Percentiles rank a stretch among this genome's conserved stretches.
phyloP scores from a whole-genome alignment of 2,113 vertebrate genomes.

The Stegostoma tigrinum region DNA sequence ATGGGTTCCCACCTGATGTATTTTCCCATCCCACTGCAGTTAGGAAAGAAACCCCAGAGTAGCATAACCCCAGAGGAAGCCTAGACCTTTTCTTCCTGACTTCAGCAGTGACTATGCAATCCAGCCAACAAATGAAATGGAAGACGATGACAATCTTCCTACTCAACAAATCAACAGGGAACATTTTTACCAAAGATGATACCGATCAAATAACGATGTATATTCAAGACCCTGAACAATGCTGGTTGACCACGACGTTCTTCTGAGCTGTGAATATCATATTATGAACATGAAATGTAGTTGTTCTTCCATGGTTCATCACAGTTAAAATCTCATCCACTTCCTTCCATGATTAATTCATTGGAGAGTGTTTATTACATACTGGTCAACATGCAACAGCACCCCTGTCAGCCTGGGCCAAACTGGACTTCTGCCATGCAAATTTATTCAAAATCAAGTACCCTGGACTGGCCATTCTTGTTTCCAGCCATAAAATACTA shows the following conservation, averaged over 20 bases:
- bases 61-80: not conserved
- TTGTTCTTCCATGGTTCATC: not conserved
- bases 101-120: not conserved
- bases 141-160: not conserved
- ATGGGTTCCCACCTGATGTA: not conserved
- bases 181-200: not conserved
- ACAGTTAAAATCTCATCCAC: conserved; percentile 7
- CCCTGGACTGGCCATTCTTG: not conserved
- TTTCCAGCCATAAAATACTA: not conserved
- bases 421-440: not conserved
- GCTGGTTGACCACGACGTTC: not conserved
- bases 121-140: not conserved
- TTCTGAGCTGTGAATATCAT: not conserved
- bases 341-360: not conserved
- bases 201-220: not conserved
- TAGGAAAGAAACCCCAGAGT: not conserved
- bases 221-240: not conserved
- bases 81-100: no score
- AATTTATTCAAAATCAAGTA: not conserved
- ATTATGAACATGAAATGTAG: not conserved
- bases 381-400: not conserved
- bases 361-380: not conserved
- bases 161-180: not conserved
- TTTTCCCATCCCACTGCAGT: not conserved
- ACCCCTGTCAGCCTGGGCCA: not conserved